A percentile compares a stretch with the other conserved stretches of the same genome.
These are phyloP conservation scores for Taxidea taxus DNA, from an alignment of 2,113 vertebrate species.

Conservation along the genomic window DNA sequence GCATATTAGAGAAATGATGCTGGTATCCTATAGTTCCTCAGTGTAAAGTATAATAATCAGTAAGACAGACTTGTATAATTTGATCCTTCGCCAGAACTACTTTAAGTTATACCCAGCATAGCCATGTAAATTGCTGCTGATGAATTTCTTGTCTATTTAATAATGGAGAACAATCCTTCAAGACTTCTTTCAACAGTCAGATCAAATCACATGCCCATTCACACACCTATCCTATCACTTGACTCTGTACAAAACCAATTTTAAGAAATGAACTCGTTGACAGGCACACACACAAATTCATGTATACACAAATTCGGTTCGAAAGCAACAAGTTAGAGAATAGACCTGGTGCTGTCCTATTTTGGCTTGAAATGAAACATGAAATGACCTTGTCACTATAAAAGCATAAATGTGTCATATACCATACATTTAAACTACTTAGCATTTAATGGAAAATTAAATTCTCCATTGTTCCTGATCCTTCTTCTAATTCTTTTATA, in stretches of 20 bases:
- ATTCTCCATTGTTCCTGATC: not conserved
- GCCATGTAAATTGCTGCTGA: conserved; percentile 67
- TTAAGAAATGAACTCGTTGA: conserved; percentile 69
- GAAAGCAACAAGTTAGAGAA: not conserved
- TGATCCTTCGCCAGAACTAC: conserved; percentile 31
- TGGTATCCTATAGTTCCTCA: not conserved
- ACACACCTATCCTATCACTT: conserved; percentile 63
- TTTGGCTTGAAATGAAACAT: conserved; percentile 1
- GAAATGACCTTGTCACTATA: not conserved
- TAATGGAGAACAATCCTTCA: conserved; percentile 56
- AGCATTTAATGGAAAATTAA: not conserved
- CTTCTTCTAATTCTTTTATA: not conserved
- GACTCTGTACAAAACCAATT: conserved; percentile 53
- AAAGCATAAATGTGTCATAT: not conserved
- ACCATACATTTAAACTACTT: not conserved
- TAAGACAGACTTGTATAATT: conserved; percentile 61
- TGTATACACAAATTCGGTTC: not conserved
- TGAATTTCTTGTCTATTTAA: conserved; percentile 77
- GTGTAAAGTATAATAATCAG: conserved; percentile 26
- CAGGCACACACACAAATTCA: conserved; percentile 42
- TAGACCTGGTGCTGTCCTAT: not conserved
- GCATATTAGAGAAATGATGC: conserved; percentile 46
- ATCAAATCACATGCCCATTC: conserved; percentile 54
- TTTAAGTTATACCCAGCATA: conserved; percentile 54
- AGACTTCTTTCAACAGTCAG: conserved; percentile 66